Conservation (phyloP, 2,888 invertebrate species). For the Leptinotarsa haldemani region DNA sequence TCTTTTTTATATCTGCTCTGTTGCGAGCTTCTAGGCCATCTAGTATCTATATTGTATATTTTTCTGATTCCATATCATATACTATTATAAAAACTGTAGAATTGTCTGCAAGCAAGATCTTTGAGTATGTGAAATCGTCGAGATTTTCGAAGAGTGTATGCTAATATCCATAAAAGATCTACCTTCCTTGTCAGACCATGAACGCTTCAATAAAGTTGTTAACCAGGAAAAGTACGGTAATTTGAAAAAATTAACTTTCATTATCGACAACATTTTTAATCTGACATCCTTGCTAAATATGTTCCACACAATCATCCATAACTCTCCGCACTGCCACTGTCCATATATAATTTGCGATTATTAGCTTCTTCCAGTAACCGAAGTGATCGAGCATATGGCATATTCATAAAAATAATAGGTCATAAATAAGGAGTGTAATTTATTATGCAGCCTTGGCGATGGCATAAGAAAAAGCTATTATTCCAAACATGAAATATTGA, state of each 20-base stretch:
- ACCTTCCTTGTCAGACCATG: no score
- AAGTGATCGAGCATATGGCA: conserved; percentile 25
- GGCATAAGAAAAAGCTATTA: conserved; percentile 13
- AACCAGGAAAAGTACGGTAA: not conserved
- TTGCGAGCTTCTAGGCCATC: no score
- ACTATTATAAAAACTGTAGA: no score
- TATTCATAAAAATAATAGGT: conserved; percentile 33
- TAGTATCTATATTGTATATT: no score
- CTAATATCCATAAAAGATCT: no score
- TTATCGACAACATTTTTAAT: not conserved
- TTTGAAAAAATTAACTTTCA: not conserved
- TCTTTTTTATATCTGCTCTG: no score
- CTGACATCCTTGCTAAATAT: not conserved
- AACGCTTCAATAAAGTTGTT: no score
- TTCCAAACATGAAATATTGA: not conserved
- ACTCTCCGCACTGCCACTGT: not conserved
- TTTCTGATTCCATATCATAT: no score
- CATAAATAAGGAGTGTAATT: conserved; percentile 34
- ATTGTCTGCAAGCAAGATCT: no score
- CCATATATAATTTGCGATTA: conserved; percentile 6
- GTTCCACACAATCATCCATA: not conserved
- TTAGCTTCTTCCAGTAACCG: not conserved
- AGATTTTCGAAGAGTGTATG: no score
- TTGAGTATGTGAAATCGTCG: no score
- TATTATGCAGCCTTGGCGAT: conserved; percentile 22